phyloP scores from a whole-genome alignment of 2,888 invertebrate genomes.

The Colostygia pectinataria region DNA sequence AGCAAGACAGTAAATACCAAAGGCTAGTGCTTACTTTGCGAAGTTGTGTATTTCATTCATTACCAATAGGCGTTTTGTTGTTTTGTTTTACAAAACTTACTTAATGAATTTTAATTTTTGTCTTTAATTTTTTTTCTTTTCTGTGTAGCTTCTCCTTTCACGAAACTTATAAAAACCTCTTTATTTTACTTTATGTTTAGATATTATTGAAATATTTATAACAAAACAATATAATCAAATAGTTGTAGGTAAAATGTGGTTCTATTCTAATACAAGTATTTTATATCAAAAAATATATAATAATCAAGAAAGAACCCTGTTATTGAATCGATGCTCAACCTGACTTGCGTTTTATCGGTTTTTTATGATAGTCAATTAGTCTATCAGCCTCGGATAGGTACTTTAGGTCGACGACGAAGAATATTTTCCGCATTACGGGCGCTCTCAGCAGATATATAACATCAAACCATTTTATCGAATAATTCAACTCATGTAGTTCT shows the following conservation, averaged over 20 bases:
- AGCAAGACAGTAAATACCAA: constrained; percentile 2
- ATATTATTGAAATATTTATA: too few relatives aligned
- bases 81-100: too few relatives aligned
- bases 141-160: too few relatives aligned
- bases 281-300: too few relatives aligned
- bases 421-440: constrained; percentile 57
- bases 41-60: constrained; percentile 4
- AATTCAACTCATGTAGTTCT: constrained; percentile 47
- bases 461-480: constrained; percentile 65
- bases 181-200: too few relatives aligned
- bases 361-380: constrained; percentile 19
- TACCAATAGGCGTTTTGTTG: not conserved
- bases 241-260: too few relatives aligned
- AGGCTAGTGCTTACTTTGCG: not conserved
- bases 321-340: constrained; percentile 4
- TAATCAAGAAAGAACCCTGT: constrained; percentile 5
- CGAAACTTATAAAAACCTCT: too few relatives aligned
- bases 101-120: too few relatives aligned
- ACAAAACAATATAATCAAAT: too few relatives aligned
- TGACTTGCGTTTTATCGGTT: constrained; percentile 18
- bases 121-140: too few relatives aligned
- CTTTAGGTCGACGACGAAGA: constrained; percentile 35
- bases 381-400: constrained; percentile 18
- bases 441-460: constrained; percentile 59
- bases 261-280: too few relatives aligned